Percentiles rank a stretch among this genome's conserved stretches.
Conservation (phyloP, 1,140 invertebrate species). For the Sycobia sp. region DNA sequence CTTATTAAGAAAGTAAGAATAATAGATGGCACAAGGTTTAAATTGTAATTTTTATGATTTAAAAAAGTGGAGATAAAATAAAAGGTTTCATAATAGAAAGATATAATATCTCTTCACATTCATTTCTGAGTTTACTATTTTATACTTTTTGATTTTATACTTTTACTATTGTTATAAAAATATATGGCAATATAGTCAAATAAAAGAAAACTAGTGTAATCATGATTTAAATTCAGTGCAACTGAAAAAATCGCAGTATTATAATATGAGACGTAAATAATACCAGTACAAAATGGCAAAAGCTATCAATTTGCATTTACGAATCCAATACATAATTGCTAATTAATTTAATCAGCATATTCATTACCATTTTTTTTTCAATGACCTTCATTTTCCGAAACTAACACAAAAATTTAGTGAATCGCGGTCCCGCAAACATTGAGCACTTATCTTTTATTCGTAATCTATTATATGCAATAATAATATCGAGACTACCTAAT, state of each 20-base stretch:
- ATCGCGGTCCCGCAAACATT: constrained; percentile 35
- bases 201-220: constrained; percentile 40
- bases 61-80: constrained; percentile 14
- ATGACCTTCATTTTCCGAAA: constrained; percentile 16
- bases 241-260: constrained; percentile 37
- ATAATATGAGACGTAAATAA: constrained; percentile 35
- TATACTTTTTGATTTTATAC: too few relatives aligned
- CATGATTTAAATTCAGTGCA: constrained; percentile 41
- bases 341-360: constrained; percentile 23
- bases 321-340: constrained; percentile 33
- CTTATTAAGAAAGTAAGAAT: constrained; percentile 6
- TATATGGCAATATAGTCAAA: constrained; percentile 38
- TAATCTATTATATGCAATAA: constrained; percentile 17
- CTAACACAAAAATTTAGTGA: constrained; percentile 27
- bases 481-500: constrained; percentile 17
- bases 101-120: constrained; percentile 12
- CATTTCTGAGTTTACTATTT: too few relatives aligned
- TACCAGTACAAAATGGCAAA: constrained; percentile 37
- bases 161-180: constrained; percentile 32
- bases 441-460: background rate
- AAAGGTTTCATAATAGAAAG: constrained; percentile 26
- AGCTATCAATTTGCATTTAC: constrained; percentile 31
- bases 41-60: constrained; percentile 11
- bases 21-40: constrained; percentile 25
- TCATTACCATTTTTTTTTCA: constrained; percentile 34